Evolutionary conservation across 2,888 invertebrate genomes (phyloP).

Genomic region (Trimorus sp.): DNA sequence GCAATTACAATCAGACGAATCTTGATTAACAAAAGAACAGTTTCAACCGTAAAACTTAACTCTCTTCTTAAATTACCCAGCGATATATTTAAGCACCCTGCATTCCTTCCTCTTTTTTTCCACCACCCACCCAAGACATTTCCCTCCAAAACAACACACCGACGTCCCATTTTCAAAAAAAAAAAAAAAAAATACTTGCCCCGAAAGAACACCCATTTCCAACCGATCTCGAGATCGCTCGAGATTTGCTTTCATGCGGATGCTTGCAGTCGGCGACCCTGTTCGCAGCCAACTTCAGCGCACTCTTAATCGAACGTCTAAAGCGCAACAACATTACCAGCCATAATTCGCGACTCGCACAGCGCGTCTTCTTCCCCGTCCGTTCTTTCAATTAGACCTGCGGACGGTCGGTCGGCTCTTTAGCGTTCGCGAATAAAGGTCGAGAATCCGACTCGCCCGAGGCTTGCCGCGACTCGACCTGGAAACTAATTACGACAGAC

Average conservation of each 20-base stretch:
- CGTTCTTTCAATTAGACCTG: slow-evolving; percentile 40
- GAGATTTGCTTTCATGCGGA: not conserved
- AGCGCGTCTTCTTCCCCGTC: not conserved
- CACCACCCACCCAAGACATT: too few relatives aligned
- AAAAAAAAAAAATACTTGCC: too few relatives aligned
- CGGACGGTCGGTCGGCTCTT: slow-evolving; percentile 31
- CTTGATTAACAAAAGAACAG: too few relatives aligned
- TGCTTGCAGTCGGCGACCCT: not conserved
- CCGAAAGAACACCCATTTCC: not conserved
- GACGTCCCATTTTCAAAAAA: too few relatives aligned
- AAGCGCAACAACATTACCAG: slow-evolving; percentile 11
- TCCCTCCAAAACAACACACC: too few relatives aligned
- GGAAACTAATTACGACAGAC: slow-evolving; percentile 62
- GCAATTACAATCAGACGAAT: too few relatives aligned
- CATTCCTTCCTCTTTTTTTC: too few relatives aligned
- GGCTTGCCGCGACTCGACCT: slow-evolving; percentile 56
- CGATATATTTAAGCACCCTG: too few relatives aligned
- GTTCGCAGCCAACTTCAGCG: slow-evolving; percentile 6
- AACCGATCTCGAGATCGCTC: not conserved
- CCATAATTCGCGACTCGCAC: slow-evolving; percentile 6
- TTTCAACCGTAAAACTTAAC: too few relatives aligned
- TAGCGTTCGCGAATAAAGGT: slow-evolving; percentile 51
- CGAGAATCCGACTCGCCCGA: slow-evolving; percentile 51
- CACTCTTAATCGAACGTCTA: slow-evolving; percentile 17
- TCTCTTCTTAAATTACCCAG: too few relatives aligned